phyloP scores from a whole-genome alignment of 2,113 vertebrate genomes.

The Ptilorrhoa leucosticta region DNA sequence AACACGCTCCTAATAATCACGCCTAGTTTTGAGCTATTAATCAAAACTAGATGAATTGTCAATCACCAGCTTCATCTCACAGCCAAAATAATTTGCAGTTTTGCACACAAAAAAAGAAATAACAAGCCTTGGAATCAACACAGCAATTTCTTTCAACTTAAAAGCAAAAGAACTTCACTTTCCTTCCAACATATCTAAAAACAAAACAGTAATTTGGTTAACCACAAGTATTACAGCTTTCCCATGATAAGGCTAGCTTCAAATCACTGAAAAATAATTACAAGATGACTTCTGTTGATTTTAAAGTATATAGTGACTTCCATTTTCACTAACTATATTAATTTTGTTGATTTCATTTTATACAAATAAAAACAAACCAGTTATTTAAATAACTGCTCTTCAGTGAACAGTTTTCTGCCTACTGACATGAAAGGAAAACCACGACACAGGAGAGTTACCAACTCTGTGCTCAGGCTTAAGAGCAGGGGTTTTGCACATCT shows the following conservation, averaged over 20 bases:
- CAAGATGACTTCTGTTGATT: constrained; percentile 32
- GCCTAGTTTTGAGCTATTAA: neutral
- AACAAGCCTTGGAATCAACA: neutral
- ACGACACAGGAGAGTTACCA: neutral
- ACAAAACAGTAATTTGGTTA: constrained; percentile 56
- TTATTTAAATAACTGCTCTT: constrained; percentile 31
- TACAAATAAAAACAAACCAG: constrained; percentile 15
- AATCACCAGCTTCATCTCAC: neutral
- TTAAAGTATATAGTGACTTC: neutral
- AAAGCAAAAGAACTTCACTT: constrained; percentile 28
- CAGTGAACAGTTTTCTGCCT: neutral
- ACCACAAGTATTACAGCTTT: constrained; percentile 54
- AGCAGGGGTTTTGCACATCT: neutral
- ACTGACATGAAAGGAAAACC: constrained; percentile 3
- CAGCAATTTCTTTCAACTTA: neutral
- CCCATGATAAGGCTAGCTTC: constrained; percentile 22
- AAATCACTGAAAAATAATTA: constrained; percentile 55
- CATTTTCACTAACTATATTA: constrained; percentile 12
- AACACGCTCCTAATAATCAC: neutral
- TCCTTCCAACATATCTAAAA: constrained; percentile 42
- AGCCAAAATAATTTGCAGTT: constrained; percentile 19
- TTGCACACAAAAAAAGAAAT: neutral
- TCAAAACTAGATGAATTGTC: neutral
- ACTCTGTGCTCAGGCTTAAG: neutral
- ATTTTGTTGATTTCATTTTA: constrained; percentile 27